Evolutionary conservation across 1,140 invertebrate genomes (phyloP).

Genomic region (Pteromalus puparum): DNA sequence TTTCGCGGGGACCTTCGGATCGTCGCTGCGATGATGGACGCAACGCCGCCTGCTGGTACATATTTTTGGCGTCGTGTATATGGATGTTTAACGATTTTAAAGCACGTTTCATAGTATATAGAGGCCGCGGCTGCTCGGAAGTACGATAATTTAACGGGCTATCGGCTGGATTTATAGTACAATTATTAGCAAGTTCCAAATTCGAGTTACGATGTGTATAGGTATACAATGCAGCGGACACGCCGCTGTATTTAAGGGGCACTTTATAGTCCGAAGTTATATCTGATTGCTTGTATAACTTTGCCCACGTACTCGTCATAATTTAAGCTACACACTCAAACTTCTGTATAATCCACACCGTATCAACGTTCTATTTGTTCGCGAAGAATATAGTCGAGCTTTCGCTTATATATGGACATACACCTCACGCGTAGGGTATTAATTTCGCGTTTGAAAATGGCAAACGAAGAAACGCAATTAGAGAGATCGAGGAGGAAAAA

Average conservation of each 20-base stretch:
- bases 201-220: neutral
- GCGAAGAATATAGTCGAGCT: neutral
- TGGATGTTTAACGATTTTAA: neutral
- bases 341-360: neutral
- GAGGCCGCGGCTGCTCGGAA: too few species aligned
- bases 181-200: neutral
- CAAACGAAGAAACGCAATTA: too few species aligned
- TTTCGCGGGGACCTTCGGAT: neutral
- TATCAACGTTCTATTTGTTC: conserved; percentile 1
- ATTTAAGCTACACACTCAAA: neutral
- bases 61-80: neutral
- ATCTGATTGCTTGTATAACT: conserved; percentile 7
- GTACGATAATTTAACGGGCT: too few species aligned
- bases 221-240: too few species aligned
- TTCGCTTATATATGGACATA: neutral
- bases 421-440: neutral
- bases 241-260: neutral
- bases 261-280: conserved; percentile 6
- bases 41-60: neutral
- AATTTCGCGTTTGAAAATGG: neutral
- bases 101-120: too few species aligned
- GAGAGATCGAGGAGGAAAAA: too few species aligned
- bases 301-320: conserved; percentile 2
- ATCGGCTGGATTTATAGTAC: neutral
- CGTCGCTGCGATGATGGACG: neutral